Conservation (phyloP, 2,888 invertebrate genomes). For the Brenthis ino region DNA sequence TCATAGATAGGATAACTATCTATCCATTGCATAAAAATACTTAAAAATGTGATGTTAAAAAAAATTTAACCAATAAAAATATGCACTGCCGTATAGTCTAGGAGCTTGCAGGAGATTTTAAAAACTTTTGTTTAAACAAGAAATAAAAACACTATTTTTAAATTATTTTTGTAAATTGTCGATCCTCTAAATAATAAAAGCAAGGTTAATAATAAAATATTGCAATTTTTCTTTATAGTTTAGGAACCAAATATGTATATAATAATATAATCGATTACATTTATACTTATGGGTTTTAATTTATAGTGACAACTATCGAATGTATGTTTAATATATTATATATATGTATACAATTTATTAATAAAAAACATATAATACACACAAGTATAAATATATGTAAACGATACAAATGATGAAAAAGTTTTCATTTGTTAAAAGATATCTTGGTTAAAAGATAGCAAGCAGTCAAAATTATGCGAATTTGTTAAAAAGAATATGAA, state of each 20-base stretch:
- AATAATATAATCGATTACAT: neutral
- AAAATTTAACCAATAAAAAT: neutral
- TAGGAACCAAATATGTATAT: slow-evolving; percentile 31
- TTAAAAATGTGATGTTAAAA: neutral
- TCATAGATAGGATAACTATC: neutral
- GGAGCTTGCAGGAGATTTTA: too few species aligned
- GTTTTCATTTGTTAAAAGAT: neutral
- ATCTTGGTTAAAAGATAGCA: too few species aligned
- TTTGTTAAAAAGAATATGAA: too few species aligned
- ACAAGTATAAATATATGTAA: slow-evolving; percentile 2
- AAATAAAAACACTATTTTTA: too few species aligned
- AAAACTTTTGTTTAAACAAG: too few species aligned
- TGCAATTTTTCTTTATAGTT: slow-evolving; percentile 6
- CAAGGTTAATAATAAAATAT: too few species aligned
- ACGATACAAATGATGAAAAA: neutral
- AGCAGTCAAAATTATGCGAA: too few species aligned
- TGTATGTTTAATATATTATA: too few species aligned
- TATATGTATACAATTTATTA: neutral
- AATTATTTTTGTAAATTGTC: too few species aligned
- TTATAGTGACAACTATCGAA: too few species aligned
- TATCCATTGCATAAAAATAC: neutral
- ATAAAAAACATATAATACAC: neutral
- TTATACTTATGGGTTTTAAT: neutral
- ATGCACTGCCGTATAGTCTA: too few species aligned
- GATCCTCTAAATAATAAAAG: too few species aligned